Base-by-base conservation (phyloP, 2,797 vertebrate species). In the Rhinophrynus dorsalis region DNA sequence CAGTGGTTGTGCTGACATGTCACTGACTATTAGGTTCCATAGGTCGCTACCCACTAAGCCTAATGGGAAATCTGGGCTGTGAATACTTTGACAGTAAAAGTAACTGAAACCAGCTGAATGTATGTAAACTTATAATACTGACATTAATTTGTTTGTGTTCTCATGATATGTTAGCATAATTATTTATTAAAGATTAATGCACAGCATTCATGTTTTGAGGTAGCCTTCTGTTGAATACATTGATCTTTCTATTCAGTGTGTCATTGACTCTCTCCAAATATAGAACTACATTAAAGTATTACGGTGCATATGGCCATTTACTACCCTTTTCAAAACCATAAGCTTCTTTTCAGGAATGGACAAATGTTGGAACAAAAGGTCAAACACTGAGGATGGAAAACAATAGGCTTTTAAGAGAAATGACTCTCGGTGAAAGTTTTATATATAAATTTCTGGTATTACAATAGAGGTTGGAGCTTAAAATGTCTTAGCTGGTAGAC, bases 181-280 rank as follows among this genome's bases (percentile, higher is more conserved):
- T 71, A 71, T 57, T 71, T 45, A 63, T 62, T 70, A 70, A 35
- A 57, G 59, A 35, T 52, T 32, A 40, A 65, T 65, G 44, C 26
- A 13, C 33, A 57, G 51, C 42, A 40, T 50, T 51, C 40, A 38
- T 38, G 23, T 42, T 50, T 29, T 20, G 38, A 56, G 40, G 58
- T 17, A 29, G 30, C 51, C 23, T 56, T 56, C 38, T 62, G 38
- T 62, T 33, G 38, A 38, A 37, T 32, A 55, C 35, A 47, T 57
- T 51, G 52, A 71, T 58, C 23, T 38, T 32, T 50, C 58, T 60
- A 27, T 60, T 27, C 29, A 44, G 18, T 55, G 32, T 51, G 42
- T 60, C 44, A 68, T 48, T 61, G 24, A 58, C 38, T 33, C 17
- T n/a, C 40, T 35, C 32, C 33, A 38, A 58, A 50, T 57, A 57